Evolutionary conservation across 2,113 vertebrate genomes (phyloP).

Genomic region (Thamnaconus septentrionalis): DNA sequence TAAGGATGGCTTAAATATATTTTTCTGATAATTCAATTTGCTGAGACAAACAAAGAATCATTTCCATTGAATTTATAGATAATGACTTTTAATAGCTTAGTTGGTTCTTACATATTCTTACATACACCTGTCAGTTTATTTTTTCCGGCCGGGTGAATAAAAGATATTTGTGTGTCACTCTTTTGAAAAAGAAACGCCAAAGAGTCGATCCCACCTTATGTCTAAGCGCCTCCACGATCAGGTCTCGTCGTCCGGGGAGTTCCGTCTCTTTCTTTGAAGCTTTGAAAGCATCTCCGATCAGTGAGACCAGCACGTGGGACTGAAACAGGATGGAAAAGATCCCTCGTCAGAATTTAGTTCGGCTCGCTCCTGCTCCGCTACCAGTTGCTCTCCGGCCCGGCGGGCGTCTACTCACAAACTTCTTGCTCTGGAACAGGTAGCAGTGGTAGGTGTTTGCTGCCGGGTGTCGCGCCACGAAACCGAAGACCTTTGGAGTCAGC

Average conservation of each 20-base stretch:
- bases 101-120: too few species aligned
- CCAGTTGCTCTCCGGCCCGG: too few species aligned
- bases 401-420: constrained; percentile 67
- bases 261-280: constrained; percentile 41
- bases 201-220: constrained; percentile 58
- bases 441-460: constrained; percentile 69
- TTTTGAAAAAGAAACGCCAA: not conserved
- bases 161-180: not conserved
- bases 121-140: too few species aligned
- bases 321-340: constrained; percentile 25
- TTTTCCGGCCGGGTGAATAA: not conserved
- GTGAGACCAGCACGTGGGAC: constrained; percentile 73
- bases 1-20: not conserved
- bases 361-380: too few species aligned
- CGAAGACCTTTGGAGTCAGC: constrained; percentile 66
- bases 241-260: constrained; percentile 57
- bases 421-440: constrained; percentile 75
- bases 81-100: too few species aligned
- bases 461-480: constrained; percentile 73
- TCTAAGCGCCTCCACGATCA: constrained; percentile 77
- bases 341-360: not conserved
- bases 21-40: not conserved
- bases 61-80: too few species aligned
- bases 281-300: constrained; percentile 68
- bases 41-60: too few species aligned